Base-by-base conservation (phyloP, 2,113 vertebrate genomes). In the Microtus montanus region DNA sequence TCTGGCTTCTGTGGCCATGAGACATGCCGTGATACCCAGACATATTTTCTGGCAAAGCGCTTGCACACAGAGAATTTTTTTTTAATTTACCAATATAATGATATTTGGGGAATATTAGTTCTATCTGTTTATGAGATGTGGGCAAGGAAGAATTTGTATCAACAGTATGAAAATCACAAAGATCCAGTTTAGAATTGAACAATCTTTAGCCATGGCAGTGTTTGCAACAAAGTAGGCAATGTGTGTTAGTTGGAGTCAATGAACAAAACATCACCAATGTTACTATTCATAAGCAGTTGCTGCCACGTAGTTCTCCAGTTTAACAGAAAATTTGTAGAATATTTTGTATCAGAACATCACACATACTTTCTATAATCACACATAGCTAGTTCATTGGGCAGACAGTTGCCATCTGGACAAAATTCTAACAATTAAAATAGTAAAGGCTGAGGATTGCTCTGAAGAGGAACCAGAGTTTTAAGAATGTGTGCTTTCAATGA, bases 121-220 rank as follows among this genome's bases (percentile, higher is more conserved):
- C 63, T 41, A 74, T 74, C 74, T 75, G 11, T 80, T 82, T 83
- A 38, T 94, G 33, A 54, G 13, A 47, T 41, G 17, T 80, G 38
- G 24, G 33, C 20, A 28, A 30, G 2, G 26, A 38, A 79, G 38
- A 41, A 2, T 90, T 70, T 66, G 52, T 58, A 24, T 73, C 41
- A 84, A 52, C 26, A 79, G 47, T 15, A 82, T 77, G 52, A 66
- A 85, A 92, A 73, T 68, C 91, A 70, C 35, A 64, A 35, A 58
- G 61, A 77, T 49, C 71, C 8, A 35, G n/a, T 83, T 89, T 54
- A 90, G 94, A 92, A 89, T 11, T 68, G 66, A 93, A 22, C 30
- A 68, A 47, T 78, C 13, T 22, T 91, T 91, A 92, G 33, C 19
- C 77, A 61, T 70, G 79, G 26, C 0, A 20, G 22, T 80, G n/a